Conservation (phyloP, 1,140 invertebrate species). For the Melipona quadrifasciata region DNA sequence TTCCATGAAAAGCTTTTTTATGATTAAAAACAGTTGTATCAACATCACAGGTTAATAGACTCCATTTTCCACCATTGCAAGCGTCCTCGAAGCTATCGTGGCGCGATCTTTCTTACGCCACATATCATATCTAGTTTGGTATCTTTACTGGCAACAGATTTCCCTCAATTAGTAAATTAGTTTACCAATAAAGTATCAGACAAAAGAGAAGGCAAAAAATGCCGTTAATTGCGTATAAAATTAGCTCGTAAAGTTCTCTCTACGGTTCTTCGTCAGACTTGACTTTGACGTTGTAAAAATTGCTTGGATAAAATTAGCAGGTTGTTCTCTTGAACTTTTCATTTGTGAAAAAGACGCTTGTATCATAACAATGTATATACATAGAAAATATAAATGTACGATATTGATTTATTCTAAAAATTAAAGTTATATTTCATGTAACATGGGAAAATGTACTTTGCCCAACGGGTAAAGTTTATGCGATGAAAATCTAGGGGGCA, state of each 20-base stretch:
- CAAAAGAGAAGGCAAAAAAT: too few species aligned
- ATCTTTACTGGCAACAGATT: background rate
- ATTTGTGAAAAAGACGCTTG: background rate
- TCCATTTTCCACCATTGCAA: conserved; percentile 62
- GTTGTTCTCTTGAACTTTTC: background rate
- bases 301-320: too few species aligned
- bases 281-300: background rate
- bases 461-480: too few species aligned
- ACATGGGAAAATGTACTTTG: background rate
- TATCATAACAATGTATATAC: background rate
- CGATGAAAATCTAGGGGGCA: too few species aligned
- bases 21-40: conserved; percentile 73
- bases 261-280: background rate
- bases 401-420: background rate
- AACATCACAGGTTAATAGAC: conserved; percentile 77
- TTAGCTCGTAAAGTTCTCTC: too few species aligned
- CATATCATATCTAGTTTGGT: background rate
- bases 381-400: background rate
- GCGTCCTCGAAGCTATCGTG: conserved; percentile 52
- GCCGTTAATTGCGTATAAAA: too few species aligned
- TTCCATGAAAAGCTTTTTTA: conserved; percentile 51
- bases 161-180: background rate
- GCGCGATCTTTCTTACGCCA: conserved; percentile 45
- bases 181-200: too few species aligned
- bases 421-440: background rate